Evolutionary conservation across 1,140 invertebrate genomes (phyloP).

Genomic region (Hesperophylax magnus): DNA sequence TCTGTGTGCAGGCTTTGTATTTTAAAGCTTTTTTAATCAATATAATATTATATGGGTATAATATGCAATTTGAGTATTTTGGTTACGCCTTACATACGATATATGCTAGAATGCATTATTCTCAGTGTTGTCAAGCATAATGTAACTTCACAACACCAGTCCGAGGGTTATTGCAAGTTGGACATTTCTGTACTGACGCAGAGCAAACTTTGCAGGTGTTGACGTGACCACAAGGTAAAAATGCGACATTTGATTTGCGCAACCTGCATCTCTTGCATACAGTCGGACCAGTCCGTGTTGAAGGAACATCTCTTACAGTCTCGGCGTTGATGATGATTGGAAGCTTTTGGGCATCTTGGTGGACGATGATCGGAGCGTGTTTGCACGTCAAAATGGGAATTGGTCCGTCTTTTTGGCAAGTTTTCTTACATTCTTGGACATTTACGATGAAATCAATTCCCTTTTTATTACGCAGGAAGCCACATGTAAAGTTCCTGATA

Average conservation of each 20-base stretch:
- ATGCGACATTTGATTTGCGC: not conserved
- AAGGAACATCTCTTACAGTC: not conserved
- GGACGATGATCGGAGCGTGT: not conserved
- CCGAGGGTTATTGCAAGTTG: not conserved
- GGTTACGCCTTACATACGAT: no score
- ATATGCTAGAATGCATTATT: no score
- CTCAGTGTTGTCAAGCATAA: not conserved
- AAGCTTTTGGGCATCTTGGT: not conserved
- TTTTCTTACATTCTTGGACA: not conserved
- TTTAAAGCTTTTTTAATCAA: no score
- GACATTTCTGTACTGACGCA: not conserved
- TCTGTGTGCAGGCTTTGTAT: no score
- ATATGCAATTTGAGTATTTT: no score
- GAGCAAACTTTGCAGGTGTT: not conserved
- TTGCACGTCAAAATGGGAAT: not conserved
- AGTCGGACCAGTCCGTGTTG: not conserved
- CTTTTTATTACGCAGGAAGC: conserved; percentile 78
- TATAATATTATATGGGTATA: no score
- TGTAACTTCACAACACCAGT: not conserved
- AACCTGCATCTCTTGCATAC: not conserved
- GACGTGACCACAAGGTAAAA: conserved; percentile 12
- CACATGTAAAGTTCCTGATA: conserved; percentile 80
- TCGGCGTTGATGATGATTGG: not conserved
- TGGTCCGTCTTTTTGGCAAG: not conserved
- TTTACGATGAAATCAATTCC: conserved; percentile 65